A percentile compares a stretch with the other conserved stretches of the same genome.
These are phyloP conservation scores for Himalopsyche japonica DNA, from an alignment of 2,888 invertebrate genomes.

Conservation along the genomic window DNA sequence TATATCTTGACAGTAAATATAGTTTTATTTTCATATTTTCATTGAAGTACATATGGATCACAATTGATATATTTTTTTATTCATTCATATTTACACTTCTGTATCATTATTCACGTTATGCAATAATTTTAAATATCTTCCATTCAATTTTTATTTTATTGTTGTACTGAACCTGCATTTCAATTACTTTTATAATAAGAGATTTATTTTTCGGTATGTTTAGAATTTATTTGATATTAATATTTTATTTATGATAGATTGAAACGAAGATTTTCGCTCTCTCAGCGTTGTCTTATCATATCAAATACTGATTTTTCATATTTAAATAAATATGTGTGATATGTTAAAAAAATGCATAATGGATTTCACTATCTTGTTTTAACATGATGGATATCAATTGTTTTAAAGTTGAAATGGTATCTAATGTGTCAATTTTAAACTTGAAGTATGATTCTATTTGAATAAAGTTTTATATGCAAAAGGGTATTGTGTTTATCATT, in stretches of 20 bases:
- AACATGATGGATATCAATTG: slow-evolving; percentile 12
- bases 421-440: slow-evolving; percentile 38
- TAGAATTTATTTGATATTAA: neutral
- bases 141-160: neutral
- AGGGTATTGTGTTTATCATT: neutral
- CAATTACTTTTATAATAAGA: neutral
- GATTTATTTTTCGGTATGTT: neutral
- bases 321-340: neutral
- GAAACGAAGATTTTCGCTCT: neutral
- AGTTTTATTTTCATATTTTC: slow-evolving; percentile 31
- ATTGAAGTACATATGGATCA: neutral
- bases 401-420: slow-evolving; percentile 24
- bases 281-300: neutral
- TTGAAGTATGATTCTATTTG: slow-evolving; percentile 35
- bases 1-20: slow-evolving; percentile 16
- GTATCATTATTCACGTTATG: neutral
- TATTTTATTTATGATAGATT: neutral
- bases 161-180: neutral
- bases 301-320: neutral
- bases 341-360: neutral
- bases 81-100: slow-evolving; percentile 16
- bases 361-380: slow-evolving; percentile 14
- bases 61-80: slow-evolving; percentile 32
- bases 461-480: slow-evolving; percentile 31
- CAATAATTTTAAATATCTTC: neutral